Conservation (phyloP, 2,797 vertebrate species). For the Sebastes kiyomatsui region DNA sequence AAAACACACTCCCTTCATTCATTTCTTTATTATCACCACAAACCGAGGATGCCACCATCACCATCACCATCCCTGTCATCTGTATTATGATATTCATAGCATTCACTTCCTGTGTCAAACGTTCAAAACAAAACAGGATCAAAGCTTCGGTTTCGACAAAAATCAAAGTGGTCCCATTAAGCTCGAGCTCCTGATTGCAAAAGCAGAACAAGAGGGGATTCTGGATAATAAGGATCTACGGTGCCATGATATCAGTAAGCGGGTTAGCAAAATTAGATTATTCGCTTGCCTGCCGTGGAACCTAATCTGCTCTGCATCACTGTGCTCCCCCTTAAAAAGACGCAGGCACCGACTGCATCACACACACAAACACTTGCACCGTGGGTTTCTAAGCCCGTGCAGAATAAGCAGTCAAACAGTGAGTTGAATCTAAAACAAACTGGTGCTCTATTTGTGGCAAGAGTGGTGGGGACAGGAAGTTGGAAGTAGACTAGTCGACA, state of each 20-base stretch:
- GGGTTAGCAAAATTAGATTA: slow-evolving; percentile 77
- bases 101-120: slow-evolving; percentile 37
- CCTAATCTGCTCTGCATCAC: slow-evolving; percentile 71
- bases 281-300: slow-evolving; percentile 64
- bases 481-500: no score
- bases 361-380: slow-evolving; percentile 6
- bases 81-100: slow-evolving; percentile 2
- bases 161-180: slow-evolving; percentile 38
- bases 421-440: slow-evolving; percentile 10
- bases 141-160: slow-evolving; percentile 41
- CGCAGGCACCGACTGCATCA: slow-evolving; percentile 8
- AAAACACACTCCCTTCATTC: slow-evolving; percentile 35
- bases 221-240: slow-evolving; percentile 58
- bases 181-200: slow-evolving; percentile 56
- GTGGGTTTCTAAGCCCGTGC: slow-evolving; percentile 8
- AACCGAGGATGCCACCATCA: background rate
- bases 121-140: slow-evolving; percentile 44
- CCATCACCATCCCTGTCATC: background rate
- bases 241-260: slow-evolving; percentile 69
- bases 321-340: slow-evolving; percentile 40
- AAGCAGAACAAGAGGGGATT: slow-evolving; percentile 65
- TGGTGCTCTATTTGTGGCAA: slow-evolving; percentile 1
- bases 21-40: slow-evolving; percentile 34
- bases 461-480: no score
- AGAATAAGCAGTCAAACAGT: slow-evolving; percentile 31